phyloP scores from a whole-genome alignment of 37 sponge, comb jelly and placozoan species.

The Sycon ciliatum region DNA sequence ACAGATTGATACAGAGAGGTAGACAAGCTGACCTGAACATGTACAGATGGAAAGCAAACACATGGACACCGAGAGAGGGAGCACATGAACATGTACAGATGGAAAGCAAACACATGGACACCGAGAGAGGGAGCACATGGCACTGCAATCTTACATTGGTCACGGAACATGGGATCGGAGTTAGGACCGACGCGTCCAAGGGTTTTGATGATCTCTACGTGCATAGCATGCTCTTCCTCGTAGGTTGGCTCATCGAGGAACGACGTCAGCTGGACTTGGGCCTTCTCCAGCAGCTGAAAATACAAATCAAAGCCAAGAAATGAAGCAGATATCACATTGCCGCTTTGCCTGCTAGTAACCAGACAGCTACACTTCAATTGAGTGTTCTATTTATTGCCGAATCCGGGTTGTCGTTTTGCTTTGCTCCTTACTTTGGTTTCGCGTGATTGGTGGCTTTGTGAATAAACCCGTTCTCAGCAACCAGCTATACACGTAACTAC shows the following conservation, averaged over 20 bases:
- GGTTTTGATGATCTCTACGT: conserved; percentile 52
- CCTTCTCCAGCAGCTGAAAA: conserved; percentile 13
- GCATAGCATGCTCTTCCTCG: conserved; percentile 45
- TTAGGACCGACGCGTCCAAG: conserved; percentile 62
- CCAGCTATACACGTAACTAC: too few relatives aligned
- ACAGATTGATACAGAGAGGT: too few relatives aligned
- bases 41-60: too few relatives aligned
- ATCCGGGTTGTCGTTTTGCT: too few relatives aligned
- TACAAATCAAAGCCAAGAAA: not conserved
- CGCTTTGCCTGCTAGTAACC: too few relatives aligned
- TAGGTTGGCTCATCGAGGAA: conserved; percentile 34
- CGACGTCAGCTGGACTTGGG: conserved; percentile 45
- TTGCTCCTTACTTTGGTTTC: not conserved
- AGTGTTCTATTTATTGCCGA: too few relatives aligned
- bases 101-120: not conserved
- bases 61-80: too few relatives aligned
- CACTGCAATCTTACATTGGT: conserved; percentile 53
- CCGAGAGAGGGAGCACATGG: not conserved
- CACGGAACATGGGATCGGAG: conserved; percentile 74
- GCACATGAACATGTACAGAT: too few relatives aligned
- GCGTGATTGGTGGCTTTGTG: too few relatives aligned
- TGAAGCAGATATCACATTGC: too few relatives aligned
- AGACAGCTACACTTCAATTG: not conserved
- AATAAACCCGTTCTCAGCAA: too few relatives aligned
- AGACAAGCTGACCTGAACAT: too few relatives aligned